phyloP scores from a whole-genome alignment of 2,888 invertebrate species.

The Rhamphomyia laevipes region DNA sequence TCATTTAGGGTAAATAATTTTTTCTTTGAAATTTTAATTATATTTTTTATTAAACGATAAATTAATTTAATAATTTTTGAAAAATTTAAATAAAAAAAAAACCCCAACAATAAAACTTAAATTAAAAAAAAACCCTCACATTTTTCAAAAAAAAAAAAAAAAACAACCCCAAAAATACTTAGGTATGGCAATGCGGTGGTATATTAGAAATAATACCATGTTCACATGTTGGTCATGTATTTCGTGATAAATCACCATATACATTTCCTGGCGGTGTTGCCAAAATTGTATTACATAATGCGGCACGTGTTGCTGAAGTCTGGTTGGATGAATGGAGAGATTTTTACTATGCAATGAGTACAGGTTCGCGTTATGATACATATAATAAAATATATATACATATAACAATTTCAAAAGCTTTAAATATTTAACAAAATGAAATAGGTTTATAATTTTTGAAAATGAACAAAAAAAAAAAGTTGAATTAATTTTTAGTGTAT shows the following conservation, averaged over 20 bases:
- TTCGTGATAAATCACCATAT: constrained; percentile 96
- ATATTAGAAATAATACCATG: constrained; percentile 90
- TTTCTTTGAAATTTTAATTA: neutral
- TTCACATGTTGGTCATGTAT: constrained; percentile 94
- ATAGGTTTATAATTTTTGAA: too few relatives aligned
- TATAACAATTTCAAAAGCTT: constrained; percentile 7
- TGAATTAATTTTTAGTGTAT: too few relatives aligned
- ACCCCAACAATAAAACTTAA: neutral
- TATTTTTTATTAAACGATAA: neutral
- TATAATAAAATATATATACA: constrained; percentile 10
- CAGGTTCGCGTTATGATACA: constrained; percentile 58
- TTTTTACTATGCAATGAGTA: constrained; percentile 98
- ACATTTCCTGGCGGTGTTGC: constrained; percentile 98
- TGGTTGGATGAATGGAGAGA: constrained; percentile 99
- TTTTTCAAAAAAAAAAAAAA: neutral
- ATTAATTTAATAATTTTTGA: neutral
- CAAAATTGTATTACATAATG: constrained; percentile 95
- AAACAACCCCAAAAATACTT: constrained; percentile 13
- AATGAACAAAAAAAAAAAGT: too few relatives aligned
- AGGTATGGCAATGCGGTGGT: constrained; percentile 97
- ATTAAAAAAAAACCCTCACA: neutral
- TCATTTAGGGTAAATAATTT: constrained; percentile 38
- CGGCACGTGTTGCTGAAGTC: constrained; percentile 95
- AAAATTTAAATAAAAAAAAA: neutral
- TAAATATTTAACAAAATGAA: too few relatives aligned